Evolutionary conservation across 2,113 vertebrate species (phyloP), one percentile per base, ranked within the genome.

Genomic region (Carettochelys insculpta): DNA sequence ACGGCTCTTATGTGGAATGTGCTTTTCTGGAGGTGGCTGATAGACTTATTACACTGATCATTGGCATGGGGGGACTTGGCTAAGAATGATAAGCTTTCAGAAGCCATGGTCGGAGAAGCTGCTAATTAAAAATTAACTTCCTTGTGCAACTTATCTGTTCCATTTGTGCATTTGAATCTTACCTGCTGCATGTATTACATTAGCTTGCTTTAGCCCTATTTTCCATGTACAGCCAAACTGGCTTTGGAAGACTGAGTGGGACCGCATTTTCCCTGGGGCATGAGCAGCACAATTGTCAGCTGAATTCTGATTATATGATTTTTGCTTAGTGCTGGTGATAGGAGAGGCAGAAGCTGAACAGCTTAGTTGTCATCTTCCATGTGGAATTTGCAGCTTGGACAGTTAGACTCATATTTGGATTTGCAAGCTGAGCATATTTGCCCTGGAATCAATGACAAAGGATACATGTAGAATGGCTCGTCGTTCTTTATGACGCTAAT

Each of bases 131-230:
- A 93, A 90, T 73, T 0, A 90, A 83, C 76, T 91, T 91, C 53
- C 78, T 91, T 92, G 85, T 41, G 90, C 88, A 91, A 80, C 54
- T 87, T 85, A 31, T 76, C n/a, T 83, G 43, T 24, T 90, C 92
- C 51, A 43, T 54, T 52, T 90, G 78, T 86, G 6, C 75, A 87
- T 20, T 81, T 84, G 78, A 90, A 48, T 47, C 38, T 29, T 10
- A 38, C 92, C 61, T 87, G 77, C 75, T 83, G 75, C 93, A 53
- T 45, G 48, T 53, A 85, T 52, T 19, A 75, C 5, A 24, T 31
- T 56, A 29, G 77, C 51, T 94, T 77, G 47, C 81, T 87, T 93
- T 94, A 91, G 51, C 85, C 53, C 83, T 0, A 0, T 87, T 96
- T 52, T 89, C 7, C 7, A 31, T 87, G 90, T 86, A 75, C 48